These are phyloP conservation scores for Drosophila nr. fundita DNA, from an alignment of 2,888 invertebrate species.

Conservation along the genomic window DNA sequence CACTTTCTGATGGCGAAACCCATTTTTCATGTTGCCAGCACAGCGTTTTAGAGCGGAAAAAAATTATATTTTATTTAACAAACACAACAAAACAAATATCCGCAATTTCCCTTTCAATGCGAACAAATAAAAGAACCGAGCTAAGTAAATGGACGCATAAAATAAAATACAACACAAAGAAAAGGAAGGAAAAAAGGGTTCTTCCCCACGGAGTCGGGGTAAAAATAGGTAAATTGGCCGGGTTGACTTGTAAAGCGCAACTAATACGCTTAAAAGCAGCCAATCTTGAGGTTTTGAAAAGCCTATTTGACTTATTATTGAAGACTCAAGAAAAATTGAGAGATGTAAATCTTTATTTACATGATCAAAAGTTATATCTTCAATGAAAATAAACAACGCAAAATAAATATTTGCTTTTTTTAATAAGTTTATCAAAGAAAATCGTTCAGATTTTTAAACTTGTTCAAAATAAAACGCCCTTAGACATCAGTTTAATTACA, in stretches of 20 bases:
- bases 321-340: background rate
- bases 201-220: background rate
- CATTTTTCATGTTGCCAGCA: conserved; percentile 61
- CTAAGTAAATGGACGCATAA: conserved; percentile 30
- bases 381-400: background rate
- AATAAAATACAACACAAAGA: conserved; percentile 31
- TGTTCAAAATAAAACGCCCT: background rate
- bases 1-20: conserved; percentile 31
- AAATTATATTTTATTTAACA: conserved; percentile 67
- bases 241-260: conserved; percentile 4
- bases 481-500: background rate
- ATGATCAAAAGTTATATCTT: background rate
- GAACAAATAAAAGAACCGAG: conserved; percentile 53
- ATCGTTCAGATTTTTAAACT: background rate
- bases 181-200: conserved; percentile 36
- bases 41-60: conserved; percentile 64
- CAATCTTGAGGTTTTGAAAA: conserved; percentile 4
- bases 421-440: background rate
- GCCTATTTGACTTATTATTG: background rate
- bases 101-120: conserved; percentile 71
- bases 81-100: conserved; percentile 66
- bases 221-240: conserved; percentile 16
- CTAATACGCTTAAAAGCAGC: conserved; percentile 11
- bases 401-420: background rate
- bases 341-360: background rate